Conservation (phyloP, 1,140 invertebrate genomes). For the Ceratina japonica region DNA sequence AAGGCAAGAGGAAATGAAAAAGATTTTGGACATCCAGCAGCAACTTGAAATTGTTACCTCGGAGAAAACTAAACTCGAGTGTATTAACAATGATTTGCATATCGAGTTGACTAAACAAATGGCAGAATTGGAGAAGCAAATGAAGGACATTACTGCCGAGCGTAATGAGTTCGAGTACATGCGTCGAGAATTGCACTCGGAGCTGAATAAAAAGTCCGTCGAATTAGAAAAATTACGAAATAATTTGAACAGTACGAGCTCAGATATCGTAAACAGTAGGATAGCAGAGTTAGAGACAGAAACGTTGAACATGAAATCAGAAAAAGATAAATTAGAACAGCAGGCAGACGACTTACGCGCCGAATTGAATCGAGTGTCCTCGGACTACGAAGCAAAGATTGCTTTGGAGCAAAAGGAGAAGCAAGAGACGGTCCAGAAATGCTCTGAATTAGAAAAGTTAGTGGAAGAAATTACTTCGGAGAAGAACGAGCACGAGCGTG, state of each 20-base stretch:
- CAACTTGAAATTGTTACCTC: conserved; percentile 36
- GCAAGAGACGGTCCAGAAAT: conserved; percentile 20
- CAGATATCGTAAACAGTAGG: neutral
- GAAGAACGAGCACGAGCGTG: conserved; percentile 24
- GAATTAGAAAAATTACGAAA: conserved; percentile 15
- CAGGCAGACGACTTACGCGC: conserved; percentile 23
- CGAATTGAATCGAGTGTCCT: conserved; percentile 2
- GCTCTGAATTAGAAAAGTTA: conserved; percentile 22
- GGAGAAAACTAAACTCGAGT: conserved; percentile 47
- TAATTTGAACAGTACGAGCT: neutral
- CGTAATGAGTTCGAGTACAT: conserved; percentile 39
- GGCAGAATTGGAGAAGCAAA: conserved; percentile 26
- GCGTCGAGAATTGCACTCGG: conserved; percentile 26
- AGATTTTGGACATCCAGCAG: neutral
- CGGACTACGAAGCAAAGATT: conserved; percentile 21
- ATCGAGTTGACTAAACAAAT: conserved; percentile 10
- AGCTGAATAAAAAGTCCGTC: conserved; percentile 20
- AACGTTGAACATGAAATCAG: conserved; percentile 8
- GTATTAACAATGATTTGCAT: conserved; percentile 24
- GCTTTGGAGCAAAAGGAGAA: conserved; percentile 12
- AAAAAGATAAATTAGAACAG: conserved; percentile 37
- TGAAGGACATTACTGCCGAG: conserved; percentile 24
- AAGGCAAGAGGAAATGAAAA: conserved; percentile 5
- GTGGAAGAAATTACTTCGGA: conserved; percentile 19
- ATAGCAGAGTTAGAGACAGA: conserved; percentile 14